Base-by-base conservation (phyloP, 2,888 invertebrate species). In the Psylliodes chrysocephalus region DNA sequence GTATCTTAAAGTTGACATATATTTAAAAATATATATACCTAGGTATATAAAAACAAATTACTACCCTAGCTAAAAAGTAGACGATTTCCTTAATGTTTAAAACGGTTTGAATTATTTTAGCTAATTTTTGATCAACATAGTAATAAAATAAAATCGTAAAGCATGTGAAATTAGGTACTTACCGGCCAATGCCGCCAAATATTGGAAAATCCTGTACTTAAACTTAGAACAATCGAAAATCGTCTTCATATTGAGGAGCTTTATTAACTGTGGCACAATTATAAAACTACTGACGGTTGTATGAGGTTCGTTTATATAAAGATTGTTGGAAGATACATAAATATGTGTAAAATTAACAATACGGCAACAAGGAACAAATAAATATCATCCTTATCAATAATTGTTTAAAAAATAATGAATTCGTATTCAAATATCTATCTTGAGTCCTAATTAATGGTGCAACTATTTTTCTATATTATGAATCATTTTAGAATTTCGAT, bases 121-220 rank as follows among this genome's bases (percentile, higher is more conserved):
- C n/a, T n/a, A n/a, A n/a, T n/a, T n/a, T n/a, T n/a, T n/a, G n/a
- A n/a, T n/a, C n/a, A n/a, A n/a, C n/a, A n/a, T n/a, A n/a, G n/a
- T n/a, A n/a, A n/a, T n/a, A n/a, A n/a, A n/a, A n/a, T n/a, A n/a
- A n/a, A n/a, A n/a, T n/a, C n/a, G n/a, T n/a, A n/a, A n/a, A n/a
- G n/a, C n/a, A n/a, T n/a, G n/a, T n/a, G n/a, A n/a, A n/a, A n/a
- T n/a, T n/a, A 22, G 22, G 2, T 35, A 42, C 52, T 49, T 28
- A 62, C 62, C 62, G 22, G 56, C 62, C 10, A 62, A 19, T 2
- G 62, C 62, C 1, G 62, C 62, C 17, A 62, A 56, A 44, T 62
- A 62, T 17, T 62, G 62, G 22, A 56, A 62, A 51, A 51, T 62
- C 56, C 62, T 35, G 19, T n/a, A 56, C n/a, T 62, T 49, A 25